These are phyloP conservation scores for Macrophya annulata DNA, from an alignment of 2,888 invertebrate genomes.

Conservation along the genomic window DNA sequence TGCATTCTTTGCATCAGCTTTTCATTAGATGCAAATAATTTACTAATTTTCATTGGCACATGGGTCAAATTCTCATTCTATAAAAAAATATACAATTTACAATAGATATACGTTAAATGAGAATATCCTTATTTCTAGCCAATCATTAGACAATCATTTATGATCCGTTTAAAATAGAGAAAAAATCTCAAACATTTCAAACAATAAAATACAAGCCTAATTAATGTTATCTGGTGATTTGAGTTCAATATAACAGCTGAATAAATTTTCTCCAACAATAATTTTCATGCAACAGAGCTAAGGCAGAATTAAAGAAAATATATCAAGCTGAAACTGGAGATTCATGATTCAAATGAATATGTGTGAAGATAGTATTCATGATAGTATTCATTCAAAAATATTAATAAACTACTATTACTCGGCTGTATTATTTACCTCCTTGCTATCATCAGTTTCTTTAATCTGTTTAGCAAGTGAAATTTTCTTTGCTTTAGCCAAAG, in stretches of 20 bases:
- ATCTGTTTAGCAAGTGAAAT: constrained; percentile 71
- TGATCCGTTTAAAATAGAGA: background rate
- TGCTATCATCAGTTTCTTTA: constrained; percentile 70
- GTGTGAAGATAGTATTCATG: background rate
- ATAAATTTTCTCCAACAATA: background rate
- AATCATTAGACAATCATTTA: background rate
- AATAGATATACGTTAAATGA: background rate
- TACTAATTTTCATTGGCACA: constrained; percentile 63
- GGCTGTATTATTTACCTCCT: constrained; percentile 69
- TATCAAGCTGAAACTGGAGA: background rate
- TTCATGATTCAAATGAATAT: constrained; percentile 1
- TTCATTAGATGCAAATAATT: constrained; percentile 61
- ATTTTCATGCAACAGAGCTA: too few relatives aligned
- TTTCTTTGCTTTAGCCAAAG: constrained; percentile 73
- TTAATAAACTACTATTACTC: background rate
- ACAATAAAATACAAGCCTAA: background rate
- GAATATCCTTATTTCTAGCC: background rate
- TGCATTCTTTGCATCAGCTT: constrained; percentile 64
- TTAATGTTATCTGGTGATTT: background rate
- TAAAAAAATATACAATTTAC: constrained; percentile 57
- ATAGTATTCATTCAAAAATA: background rate
- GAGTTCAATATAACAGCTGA: background rate
- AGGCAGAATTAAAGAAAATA: background rate
- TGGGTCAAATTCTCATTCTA: constrained; percentile 65
- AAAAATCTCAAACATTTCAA: background rate